Percentiles rank a stretch among this genome's conserved stretches.
phyloP scores from a whole-genome alignment of 2,113 vertebrate genomes.

The Phaethornis superciliosus region DNA sequence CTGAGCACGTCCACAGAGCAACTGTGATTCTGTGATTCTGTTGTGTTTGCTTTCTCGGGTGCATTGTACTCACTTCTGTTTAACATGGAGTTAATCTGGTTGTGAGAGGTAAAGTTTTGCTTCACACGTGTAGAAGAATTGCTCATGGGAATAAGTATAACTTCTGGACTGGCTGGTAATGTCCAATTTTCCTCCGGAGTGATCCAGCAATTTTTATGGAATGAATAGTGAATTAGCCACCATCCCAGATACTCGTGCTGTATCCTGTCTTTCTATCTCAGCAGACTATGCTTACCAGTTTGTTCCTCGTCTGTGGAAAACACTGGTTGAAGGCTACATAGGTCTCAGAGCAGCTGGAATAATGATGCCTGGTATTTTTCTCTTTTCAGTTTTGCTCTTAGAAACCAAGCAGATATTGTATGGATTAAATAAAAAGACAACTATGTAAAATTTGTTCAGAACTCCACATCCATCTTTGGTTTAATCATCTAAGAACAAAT shows the following conservation, averaged over 20 bases:
- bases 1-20: fast-evolving
- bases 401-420: slow-evolving; percentile 5
- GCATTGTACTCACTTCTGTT: background rate
- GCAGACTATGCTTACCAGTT: background rate
- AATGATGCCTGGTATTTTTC: background rate
- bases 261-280: background rate
- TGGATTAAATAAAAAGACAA: background rate
- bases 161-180: background rate
- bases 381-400: background rate
- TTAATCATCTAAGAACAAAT: slow-evolving; percentile 48
- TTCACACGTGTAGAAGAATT: background rate
- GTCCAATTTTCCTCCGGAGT: background rate
- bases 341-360: background rate
- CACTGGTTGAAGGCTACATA: background rate
- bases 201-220: background rate
- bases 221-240: background rate
- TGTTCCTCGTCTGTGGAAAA: background rate
- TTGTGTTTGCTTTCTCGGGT: background rate
- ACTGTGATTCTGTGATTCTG: background rate
- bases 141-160: fast-evolving
- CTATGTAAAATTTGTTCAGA: background rate
- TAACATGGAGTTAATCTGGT: fast-evolving
- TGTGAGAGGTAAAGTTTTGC: background rate
- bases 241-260: background rate
- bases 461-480: background rate